Evolutionary conservation across 2,797 vertebrate genomes (phyloP), one percentile per base, ranked within the genome.

Genomic region (Falco columbarius): DNA sequence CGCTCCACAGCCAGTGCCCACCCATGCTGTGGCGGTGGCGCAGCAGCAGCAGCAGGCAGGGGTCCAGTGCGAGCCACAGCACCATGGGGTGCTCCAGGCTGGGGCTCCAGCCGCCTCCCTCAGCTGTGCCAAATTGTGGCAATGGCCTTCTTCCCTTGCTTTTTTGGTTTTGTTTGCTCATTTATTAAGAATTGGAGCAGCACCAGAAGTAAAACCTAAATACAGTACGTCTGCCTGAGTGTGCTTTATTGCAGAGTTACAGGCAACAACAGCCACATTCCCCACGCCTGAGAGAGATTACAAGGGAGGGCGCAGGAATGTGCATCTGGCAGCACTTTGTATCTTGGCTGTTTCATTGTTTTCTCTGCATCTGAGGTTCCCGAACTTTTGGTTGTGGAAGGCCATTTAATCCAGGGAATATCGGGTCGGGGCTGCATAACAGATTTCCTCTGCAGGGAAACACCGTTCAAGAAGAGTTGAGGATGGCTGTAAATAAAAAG

Each of bases 251-350:
- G 89, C 12, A 4, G 65, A 65, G 92, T 65, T 80, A 16, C 71
- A 92, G 83, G 92, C 95, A 81, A 76, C 86, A 94, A 19, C 73
- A 82, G 81, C 6, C 51, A 42, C 91, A 94, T 85, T 89, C 95
- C 92, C 86, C 1, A 5, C 1, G 89, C 86, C 83, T 79, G 92
- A 93, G 93, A 94, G 90, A 90, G 95, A 96, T 96, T 95, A 95
- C 6, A 21, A 87, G 95, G 95, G 81, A 94, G 92, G 81, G 83
- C 0, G 47, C 92, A 97, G 95, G 95, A 97, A 97, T 97, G 95
- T 97, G 95, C 95, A 96, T 96, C 96, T 96, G 96, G 96, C 95
- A 96, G 96, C 96, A 95, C 92, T 96, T 94, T 87, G 74, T 94
- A 44, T 95, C 93, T 96, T 96, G 92, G 89, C 90, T n/a, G 46